These are phyloP conservation scores for Carduelis carduelis DNA, from an alignment of 2,797 vertebrate genomes.

Conservation along the genomic window DNA sequence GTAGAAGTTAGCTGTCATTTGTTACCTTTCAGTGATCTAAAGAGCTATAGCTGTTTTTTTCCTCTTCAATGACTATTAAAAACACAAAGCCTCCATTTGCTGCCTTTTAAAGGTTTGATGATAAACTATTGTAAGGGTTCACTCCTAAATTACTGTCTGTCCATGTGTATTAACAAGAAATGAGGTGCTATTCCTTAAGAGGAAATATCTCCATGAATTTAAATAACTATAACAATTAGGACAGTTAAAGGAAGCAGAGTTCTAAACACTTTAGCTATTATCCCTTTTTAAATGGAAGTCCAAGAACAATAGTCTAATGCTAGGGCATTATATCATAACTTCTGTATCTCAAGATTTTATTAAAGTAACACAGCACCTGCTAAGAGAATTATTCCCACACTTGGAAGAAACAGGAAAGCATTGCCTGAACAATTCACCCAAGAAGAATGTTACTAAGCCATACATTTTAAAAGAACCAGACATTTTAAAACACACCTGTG, in stretches of 20 bases:
- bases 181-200: not conserved
- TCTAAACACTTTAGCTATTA: not conserved
- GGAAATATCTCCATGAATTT: not conserved
- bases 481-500: constrained; percentile 26
- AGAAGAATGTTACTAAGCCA: constrained; percentile 19
- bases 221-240: not conserved
- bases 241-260: not conserved
- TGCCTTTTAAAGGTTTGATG: not conserved
- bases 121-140: not conserved
- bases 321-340: not conserved
- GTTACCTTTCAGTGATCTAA: not conserved
- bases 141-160: not conserved
- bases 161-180: not conserved
- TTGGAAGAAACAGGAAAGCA: not conserved
- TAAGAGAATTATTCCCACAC: not conserved
- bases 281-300: not conserved
- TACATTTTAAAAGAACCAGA: constrained; percentile 13
- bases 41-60: not conserved
- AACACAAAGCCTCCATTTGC: not conserved
- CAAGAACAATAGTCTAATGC: not conserved
- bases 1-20: not conserved
- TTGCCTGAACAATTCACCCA: not conserved
- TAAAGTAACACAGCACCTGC: not conserved
- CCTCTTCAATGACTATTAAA: not conserved
- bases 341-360: not conserved